Percentiles rank a stretch among this genome's conserved stretches.
Conservation (phyloP, 2,797 vertebrate species). For the Mus minutoides region DNA sequence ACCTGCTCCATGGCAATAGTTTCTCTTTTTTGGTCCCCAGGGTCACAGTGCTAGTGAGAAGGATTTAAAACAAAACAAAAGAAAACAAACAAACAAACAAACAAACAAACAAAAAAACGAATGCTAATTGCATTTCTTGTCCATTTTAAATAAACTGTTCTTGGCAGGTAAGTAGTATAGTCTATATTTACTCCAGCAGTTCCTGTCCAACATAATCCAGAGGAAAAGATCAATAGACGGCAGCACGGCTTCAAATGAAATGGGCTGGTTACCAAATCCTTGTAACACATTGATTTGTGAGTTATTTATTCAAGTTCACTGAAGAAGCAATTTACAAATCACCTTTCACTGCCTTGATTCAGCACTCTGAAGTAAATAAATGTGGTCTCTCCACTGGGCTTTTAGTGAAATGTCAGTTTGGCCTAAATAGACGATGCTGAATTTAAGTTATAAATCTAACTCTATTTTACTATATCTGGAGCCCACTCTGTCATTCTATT, state of each 20-base stretch:
- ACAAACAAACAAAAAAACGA: not conserved
- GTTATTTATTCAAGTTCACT: constrained; percentile 77
- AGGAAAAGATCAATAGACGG: constrained; percentile 42
- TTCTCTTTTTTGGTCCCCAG: not conserved
- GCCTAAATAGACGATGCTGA: constrained; percentile 37
- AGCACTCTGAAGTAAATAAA: constrained; percentile 69
- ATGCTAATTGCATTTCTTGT: not conserved
- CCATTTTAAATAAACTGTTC: not conserved
- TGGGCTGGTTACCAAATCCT: constrained; percentile 49
- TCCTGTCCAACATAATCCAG: constrained; percentile 35
- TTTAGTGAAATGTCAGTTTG: constrained; percentile 57
- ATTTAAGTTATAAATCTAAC: constrained; percentile 61
- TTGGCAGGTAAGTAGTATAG: constrained; percentile 24
- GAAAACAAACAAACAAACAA: no score
- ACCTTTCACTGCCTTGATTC: constrained; percentile 72
- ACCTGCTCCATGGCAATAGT: not conserved
- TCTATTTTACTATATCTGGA: constrained; percentile 44
- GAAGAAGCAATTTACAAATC: constrained; percentile 76
- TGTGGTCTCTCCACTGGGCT: constrained; percentile 51
- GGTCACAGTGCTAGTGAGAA: not conserved
- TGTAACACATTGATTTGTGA: constrained; percentile 61
- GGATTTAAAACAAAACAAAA: constrained; percentile 4
- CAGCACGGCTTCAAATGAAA: constrained; percentile 54
- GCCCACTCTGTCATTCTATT: constrained; percentile 19
- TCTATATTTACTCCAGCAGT: not conserved